Base-by-base conservation (phyloP, 2,113 vertebrate species). In the Pantherophis guttatus region DNA sequence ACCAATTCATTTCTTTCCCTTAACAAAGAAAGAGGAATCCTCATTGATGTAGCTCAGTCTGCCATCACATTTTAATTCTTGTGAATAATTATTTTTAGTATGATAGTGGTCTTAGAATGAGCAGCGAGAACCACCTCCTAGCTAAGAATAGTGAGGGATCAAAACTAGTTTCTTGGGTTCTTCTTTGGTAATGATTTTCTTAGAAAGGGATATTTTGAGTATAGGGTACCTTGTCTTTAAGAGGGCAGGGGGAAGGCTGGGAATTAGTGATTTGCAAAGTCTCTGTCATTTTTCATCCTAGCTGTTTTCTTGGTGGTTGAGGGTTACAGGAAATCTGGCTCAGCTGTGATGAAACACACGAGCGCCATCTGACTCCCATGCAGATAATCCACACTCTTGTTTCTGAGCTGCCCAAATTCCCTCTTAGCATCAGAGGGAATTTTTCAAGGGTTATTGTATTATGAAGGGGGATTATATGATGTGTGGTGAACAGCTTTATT, bases 331-430 rank as follows among this genome's bases (percentile, higher is more conserved):
- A 53, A 48, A 62, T 53, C 11, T 55, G 86, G 85, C 39, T 90
- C 33, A 88, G 91, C 94, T 55, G 13, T 91, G 94, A 94, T 88
- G 89, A 93, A 94, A 93, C 39, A 2, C 24, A 86, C 26, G n/a
- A n/a, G 12, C 5, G 12, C 89, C 75, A 26, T 85, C 91, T 91
- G 86, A 89, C 3, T 52, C 44, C 29, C 26, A 2, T 89, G 94
- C 48, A 0, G 94, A 93, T 93, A 81, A 88, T 86, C 53, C 91
- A 89, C 89, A 91, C 86, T 86, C 94, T 92, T 93, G 92, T 93
- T 94, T 91, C 94, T 93, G 94, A 94, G 92, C 94, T 70, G 92
- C 3, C 57, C 54, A 55, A 29, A 65, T 15, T 26, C 23, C 13
- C 8, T 23, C 86, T 29, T 53, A 26, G 26, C 2, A 5, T 29